A percentile compares a stretch with the other conserved stretches of the same genome.
Conservation (phyloP, 2,888 invertebrate species). For the Callinectes sapidus region DNA sequence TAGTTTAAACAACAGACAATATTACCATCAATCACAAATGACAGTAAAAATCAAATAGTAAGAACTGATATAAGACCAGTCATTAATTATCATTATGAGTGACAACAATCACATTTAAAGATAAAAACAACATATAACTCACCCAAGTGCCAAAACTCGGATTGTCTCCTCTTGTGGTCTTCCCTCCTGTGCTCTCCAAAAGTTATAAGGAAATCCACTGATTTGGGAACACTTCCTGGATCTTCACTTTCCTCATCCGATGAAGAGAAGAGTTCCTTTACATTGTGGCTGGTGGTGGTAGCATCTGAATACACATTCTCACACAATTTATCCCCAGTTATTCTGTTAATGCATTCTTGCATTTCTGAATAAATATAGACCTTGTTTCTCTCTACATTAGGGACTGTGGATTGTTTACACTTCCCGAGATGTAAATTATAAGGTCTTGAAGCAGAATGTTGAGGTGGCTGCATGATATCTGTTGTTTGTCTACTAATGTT, state of each 20-base stretch:
- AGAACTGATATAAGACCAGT: not conserved
- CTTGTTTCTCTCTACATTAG: not conserved
- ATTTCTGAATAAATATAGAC: not conserved
- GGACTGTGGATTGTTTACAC: not conserved
- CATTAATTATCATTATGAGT: not conserved
- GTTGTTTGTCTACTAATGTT: not conserved
- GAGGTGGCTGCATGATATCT: not conserved
- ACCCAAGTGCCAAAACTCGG: conserved; percentile 63
- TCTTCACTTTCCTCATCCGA: conserved; percentile 60
- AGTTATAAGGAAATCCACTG: conserved; percentile 45
- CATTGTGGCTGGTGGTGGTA: not conserved
- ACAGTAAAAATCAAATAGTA: not conserved
- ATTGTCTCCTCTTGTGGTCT: not conserved
- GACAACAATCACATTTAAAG: not conserved
- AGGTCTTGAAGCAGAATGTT: not conserved
- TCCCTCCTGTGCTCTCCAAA: conserved; percentile 9
- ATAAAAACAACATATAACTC: not conserved
- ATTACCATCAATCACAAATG: not conserved
- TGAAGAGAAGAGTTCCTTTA: conserved; percentile 12
- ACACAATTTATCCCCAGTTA: not conserved
- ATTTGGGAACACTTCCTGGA: conserved; percentile 37
- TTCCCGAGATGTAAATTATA: not conserved
- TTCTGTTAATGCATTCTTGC: not conserved
- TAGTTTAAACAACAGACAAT: too few species aligned
- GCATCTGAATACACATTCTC: not conserved